Conservation (phyloP, 2,888 invertebrate genomes). For the Pseudoips prasinana region DNA sequence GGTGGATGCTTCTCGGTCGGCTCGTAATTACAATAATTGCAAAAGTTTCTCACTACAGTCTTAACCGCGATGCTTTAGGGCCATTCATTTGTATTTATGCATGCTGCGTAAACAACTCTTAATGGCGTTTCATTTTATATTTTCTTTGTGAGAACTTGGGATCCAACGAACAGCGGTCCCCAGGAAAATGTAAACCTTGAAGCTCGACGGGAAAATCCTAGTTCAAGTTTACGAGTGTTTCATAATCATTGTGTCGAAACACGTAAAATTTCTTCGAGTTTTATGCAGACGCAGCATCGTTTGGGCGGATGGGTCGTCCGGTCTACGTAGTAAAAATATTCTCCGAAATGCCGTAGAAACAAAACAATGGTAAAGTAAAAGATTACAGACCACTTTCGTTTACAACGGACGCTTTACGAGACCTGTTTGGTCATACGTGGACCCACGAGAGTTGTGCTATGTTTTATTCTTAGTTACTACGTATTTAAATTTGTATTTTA, state of each 20-base stretch:
- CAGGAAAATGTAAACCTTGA: conserved; percentile 37
- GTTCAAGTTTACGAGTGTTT: conserved; percentile 64
- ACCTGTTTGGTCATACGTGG: conserved; percentile 38
- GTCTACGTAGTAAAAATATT: conserved; percentile 63
- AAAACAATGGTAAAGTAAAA: conserved; percentile 58
- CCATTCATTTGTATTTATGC: conserved; percentile 69
- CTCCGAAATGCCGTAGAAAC: conserved; percentile 46
- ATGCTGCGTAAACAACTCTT: conserved; percentile 57
- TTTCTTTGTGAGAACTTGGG: conserved; percentile 38
- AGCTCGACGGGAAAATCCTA: conserved; percentile 49
- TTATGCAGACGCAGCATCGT: conserved; percentile 66
- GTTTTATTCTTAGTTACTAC: conserved; percentile 4
- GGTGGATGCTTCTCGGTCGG: conserved; percentile 64
- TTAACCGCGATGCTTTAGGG: conserved; percentile 57
- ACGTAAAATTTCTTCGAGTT: conserved; percentile 66
- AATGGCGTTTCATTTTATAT: conserved; percentile 50
- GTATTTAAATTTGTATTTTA: too few relatives aligned
- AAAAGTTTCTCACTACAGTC: conserved; percentile 72
- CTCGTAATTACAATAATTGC: conserved; percentile 77
- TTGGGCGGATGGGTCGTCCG: conserved; percentile 52
- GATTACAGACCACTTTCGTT: conserved; percentile 58
- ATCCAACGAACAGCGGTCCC: conserved; percentile 17
- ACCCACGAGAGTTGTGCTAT: conserved; percentile 29
- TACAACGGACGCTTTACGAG: conserved; percentile 48
- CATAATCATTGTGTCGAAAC: conserved; percentile 65